Base-by-base conservation (phyloP, 2,888 invertebrate species). In the Diarsia dahlii region DNA sequence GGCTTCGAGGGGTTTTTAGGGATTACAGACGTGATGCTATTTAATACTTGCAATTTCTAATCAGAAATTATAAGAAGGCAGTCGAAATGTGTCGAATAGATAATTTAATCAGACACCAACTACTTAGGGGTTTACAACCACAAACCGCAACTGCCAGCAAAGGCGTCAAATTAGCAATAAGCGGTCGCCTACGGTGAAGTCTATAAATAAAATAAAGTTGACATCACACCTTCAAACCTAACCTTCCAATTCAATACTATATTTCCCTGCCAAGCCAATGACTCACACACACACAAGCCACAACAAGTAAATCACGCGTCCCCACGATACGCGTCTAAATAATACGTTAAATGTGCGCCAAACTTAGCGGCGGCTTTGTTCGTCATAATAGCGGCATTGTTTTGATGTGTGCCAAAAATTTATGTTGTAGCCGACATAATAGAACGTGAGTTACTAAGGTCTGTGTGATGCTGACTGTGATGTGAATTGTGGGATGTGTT, bases 401-500 rank as follows among this genome's bases (percentile, higher is more conserved):
- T 76, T 68, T 76, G 86, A 85, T 81, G 81, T 84, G 84, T 83
- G 81, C 84, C 84, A 81, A 81, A 85, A 81, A 85, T 85, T 85
- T 85, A 85, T 85, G 84, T 85, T 85, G 84, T 85, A 84, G 62
- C 84, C 66, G 60, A 76, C 86, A 78, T 85, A 85, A 85, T 86
- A 62, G 84, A 46, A 64, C 46, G 72, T 65, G 69, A 80, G 84
- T 70, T 76, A 69, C 65, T 60, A 63, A 77, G 58, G 81, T 58
- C 50, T 12, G 60, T 64, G 12, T 80, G 84, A 81, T 70, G 70
- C 52, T 72, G 72, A 77, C 72, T 81, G 67, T 81, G 34, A 8
- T 20, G 63, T 82, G 80, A 81, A 39, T 82, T 74, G 70, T 83
- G 74, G 48, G 46, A 1, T 58, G 45, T 63, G 80, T 62, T 60